Percentiles rank a stretch among this genome's conserved stretches.
phyloP scores from a whole-genome alignment of 1,140 invertebrate genomes.

The Pristionchus pacificus region DNA sequence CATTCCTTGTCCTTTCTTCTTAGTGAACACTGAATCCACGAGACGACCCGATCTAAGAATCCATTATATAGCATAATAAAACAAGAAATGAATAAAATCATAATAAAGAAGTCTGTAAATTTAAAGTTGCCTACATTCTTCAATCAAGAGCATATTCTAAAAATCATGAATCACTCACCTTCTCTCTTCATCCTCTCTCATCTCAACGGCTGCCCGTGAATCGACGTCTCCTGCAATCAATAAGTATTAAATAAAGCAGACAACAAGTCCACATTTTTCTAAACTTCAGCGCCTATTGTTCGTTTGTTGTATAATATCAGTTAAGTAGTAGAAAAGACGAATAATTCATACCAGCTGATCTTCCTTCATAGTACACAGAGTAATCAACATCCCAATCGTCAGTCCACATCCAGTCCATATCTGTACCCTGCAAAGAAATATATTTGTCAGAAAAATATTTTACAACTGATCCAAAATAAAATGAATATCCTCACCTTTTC shows the following conservation, averaged over 20 bases:
- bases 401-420: constrained; percentile 65
- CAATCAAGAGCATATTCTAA: neutral
- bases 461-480: neutral
- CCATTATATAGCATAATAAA: constrained; percentile 21
- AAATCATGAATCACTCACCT: constrained; percentile 6
- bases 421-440: constrained; percentile 48
- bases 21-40: constrained; percentile 13
- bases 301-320: too few species aligned
- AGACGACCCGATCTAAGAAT: constrained; percentile 15
- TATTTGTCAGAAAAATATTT: neutral
- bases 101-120: neutral
- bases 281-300: too few species aligned
- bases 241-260: too few species aligned
- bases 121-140: neutral
- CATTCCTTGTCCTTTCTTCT: neutral
- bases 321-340: too few species aligned
- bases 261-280: too few species aligned
- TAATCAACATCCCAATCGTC: constrained; percentile 69
- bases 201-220: constrained; percentile 59
- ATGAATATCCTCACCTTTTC: constrained; percentile 43
- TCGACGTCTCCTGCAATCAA: constrained; percentile 64
- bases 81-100: constrained; percentile 14
- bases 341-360: too few species aligned
- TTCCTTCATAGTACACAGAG: constrained; percentile 62
- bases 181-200: constrained; percentile 55